Evolutionary conservation across 1,140 invertebrate genomes (phyloP).

Genomic region (Drosophila repletoides): DNA sequence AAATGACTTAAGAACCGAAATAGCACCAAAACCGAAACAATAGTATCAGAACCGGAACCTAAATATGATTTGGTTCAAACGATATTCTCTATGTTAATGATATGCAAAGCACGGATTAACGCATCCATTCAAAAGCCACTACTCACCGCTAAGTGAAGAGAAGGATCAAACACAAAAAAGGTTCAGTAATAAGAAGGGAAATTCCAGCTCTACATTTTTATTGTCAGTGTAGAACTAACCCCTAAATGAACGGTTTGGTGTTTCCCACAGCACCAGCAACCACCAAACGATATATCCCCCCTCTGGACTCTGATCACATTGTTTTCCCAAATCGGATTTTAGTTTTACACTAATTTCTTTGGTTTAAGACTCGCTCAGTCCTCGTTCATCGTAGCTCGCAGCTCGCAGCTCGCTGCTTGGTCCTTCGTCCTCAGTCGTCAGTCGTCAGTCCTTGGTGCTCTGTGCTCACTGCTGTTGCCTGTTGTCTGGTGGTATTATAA

Average conservation of each 20-base stretch:
- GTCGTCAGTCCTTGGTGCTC: not conserved
- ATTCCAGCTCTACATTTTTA: too few species aligned
- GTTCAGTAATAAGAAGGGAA: too few species aligned
- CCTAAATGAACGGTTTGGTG: constrained; percentile 52
- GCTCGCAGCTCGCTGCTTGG: not conserved
- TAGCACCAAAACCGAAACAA: too few species aligned
- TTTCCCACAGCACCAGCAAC: constrained; percentile 69
- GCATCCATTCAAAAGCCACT: too few species aligned
- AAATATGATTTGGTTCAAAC: too few species aligned
- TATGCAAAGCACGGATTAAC: too few species aligned
- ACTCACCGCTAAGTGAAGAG: too few species aligned
- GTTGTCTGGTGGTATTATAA: constrained; percentile 66
- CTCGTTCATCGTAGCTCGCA: constrained; percentile 16
- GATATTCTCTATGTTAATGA: too few species aligned
- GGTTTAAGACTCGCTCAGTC: constrained; percentile 72
- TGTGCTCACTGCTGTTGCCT: constrained; percentile 28
- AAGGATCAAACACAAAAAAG: too few species aligned
- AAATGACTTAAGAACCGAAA: too few species aligned
- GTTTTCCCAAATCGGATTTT: constrained; percentile 82
- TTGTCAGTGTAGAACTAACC: constrained; percentile 46
- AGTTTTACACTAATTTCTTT: constrained; percentile 83
- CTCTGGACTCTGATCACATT: constrained; percentile 64
- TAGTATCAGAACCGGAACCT: too few species aligned
- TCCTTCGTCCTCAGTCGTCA: constrained; percentile 21
- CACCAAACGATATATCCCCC: constrained; percentile 28